Percentiles rank a stretch among this genome's conserved stretches.
Evolutionary conservation across 2,888 invertebrate species (phyloP).

Genomic region (Criorhina ranunculi): DNA sequence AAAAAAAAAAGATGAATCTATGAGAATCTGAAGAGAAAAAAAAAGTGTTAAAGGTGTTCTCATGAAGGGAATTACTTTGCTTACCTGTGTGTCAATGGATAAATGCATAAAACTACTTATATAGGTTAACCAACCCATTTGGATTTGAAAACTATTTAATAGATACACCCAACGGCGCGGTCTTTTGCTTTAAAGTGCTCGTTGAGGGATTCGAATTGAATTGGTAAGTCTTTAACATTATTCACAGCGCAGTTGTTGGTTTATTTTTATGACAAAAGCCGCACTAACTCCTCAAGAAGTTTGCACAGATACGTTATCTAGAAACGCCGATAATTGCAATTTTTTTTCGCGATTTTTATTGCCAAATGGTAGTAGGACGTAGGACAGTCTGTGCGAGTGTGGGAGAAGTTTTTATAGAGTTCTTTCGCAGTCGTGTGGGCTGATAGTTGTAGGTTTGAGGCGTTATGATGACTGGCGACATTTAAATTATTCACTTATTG

Average conservation of each 20-base stretch:
- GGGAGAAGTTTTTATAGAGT: conserved; percentile 6
- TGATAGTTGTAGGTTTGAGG: conserved; percentile 6
- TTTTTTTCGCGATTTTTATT: conserved; percentile 41
- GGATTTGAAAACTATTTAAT: conserved; percentile 21
- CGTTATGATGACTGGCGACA: conserved; percentile 30
- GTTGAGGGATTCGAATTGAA: conserved; percentile 31
- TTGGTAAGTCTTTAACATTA: conserved; percentile 53
- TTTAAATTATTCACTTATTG: conserved; percentile 29
- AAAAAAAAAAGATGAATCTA: background rate
- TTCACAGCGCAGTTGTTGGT: conserved; percentile 15
- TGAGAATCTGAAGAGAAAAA: conserved; percentile 29
- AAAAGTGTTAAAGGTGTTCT: background rate
- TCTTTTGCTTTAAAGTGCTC: background rate
- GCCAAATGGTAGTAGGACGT: conserved; percentile 22
- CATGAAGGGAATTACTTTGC: background rate
- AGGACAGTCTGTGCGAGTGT: background rate
- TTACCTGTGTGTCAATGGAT: background rate
- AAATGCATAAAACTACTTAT: no score
- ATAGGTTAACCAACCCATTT: background rate
- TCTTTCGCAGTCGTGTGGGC: background rate
- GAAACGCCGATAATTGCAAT: conserved; percentile 29
- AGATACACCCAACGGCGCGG: conserved; percentile 15
- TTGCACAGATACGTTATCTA: conserved; percentile 21
- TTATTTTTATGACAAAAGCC: conserved; percentile 7
- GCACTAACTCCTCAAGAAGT: conserved; percentile 4